These are phyloP conservation scores for Hyles lineata DNA, from an alignment of 2,888 invertebrate genomes.

Conservation along the genomic window DNA sequence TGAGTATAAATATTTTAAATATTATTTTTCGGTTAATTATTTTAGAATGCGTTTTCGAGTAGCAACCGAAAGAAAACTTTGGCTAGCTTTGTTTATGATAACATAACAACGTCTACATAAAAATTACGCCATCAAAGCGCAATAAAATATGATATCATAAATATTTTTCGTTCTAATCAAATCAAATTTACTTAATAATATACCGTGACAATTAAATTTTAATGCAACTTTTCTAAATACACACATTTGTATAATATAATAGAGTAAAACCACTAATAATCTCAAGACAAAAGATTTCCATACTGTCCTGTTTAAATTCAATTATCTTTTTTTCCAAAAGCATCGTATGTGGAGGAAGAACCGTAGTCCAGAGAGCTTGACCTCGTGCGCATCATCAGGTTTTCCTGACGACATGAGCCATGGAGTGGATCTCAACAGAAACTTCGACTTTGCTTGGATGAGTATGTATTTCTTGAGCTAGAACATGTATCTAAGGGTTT, in stretches of 20 bases:
- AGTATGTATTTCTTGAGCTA: constrained; percentile 53
- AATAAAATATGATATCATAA: no score
- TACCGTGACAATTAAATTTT: no score
- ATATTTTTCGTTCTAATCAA: no score
- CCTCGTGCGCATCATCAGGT: constrained; percentile 48
- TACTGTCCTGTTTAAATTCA: not conserved
- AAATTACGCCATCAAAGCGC: no score
- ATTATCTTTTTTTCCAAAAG: constrained; percentile 80
- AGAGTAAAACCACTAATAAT: not conserved
- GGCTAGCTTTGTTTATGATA: no score
- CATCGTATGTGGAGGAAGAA: constrained; percentile 90
- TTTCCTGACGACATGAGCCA: constrained; percentile 66
- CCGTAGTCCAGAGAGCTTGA: constrained; percentile 55
- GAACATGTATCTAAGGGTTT: no score
- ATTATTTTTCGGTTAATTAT: constrained; percentile 4
- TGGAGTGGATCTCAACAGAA: constrained; percentile 75
- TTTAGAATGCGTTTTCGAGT: not conserved
- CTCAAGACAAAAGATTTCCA: not conserved
- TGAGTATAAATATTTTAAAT: constrained; percentile 64
- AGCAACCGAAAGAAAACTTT: no score
- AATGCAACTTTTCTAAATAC: no score
- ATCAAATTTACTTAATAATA: no score
- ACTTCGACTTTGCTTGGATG: constrained; percentile 71
- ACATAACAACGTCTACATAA: no score
- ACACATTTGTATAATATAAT: no score